Percentiles rank a stretch among this genome's conserved stretches.
Conservation (phyloP, 2,797 vertebrate species). For the Cetoscarus ocellatus region DNA sequence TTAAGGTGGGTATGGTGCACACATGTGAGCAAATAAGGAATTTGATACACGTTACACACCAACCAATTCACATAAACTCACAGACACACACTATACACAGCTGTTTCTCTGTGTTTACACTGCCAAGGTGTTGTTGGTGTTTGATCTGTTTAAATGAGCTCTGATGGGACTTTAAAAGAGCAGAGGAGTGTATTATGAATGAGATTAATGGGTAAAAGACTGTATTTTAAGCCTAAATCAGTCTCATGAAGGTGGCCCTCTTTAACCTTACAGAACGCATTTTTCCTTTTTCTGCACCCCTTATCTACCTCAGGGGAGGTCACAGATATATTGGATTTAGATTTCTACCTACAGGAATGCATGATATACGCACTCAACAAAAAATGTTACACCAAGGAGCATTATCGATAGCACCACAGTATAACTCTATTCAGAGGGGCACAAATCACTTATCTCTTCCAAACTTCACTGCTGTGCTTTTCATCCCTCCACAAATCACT, state of each 20-base stretch:
- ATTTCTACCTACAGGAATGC: background rate
- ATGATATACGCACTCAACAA: background rate
- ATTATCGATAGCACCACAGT: background rate
- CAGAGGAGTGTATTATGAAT: slow-evolving; percentile 16
- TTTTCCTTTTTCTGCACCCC: background rate
- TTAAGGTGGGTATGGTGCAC: slow-evolving; percentile 63
- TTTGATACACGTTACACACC: slow-evolving; percentile 21
- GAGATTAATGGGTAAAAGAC: background rate
- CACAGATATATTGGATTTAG: background rate
- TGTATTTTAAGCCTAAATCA: background rate
- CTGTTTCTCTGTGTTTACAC: slow-evolving; percentile 52
- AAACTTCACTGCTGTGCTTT: too few species aligned
- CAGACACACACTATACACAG: slow-evolving; percentile 49
- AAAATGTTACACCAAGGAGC: background rate
- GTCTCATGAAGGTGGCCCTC: background rate
- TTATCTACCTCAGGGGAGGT: background rate
- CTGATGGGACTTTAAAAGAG: slow-evolving; percentile 47
- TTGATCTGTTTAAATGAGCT: slow-evolving; percentile 72
- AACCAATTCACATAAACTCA: slow-evolving; percentile 20
- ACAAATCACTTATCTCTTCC: too few species aligned
- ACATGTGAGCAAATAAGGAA: slow-evolving; percentile 65
- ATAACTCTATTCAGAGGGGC: too few species aligned
- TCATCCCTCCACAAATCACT: too few species aligned
- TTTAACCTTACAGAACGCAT: background rate
- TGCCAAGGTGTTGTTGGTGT: slow-evolving; percentile 63